Evolutionary conservation across 2,888 invertebrate species (phyloP), one percentile per base, ranked within the genome.

Genomic region (Thumatha senex): DNA sequence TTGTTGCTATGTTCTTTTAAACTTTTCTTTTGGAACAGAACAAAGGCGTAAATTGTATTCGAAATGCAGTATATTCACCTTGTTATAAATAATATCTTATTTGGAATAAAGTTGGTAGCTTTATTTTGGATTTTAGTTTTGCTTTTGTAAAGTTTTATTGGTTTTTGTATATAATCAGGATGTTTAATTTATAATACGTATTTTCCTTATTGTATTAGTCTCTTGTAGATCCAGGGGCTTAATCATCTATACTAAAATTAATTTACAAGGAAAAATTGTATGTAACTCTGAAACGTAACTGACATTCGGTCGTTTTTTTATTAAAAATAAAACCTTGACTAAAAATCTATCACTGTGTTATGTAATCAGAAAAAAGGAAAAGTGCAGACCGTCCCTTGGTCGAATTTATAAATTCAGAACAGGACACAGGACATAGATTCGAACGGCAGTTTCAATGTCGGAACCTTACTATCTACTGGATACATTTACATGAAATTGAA

Each of bases 401-500:
- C 8, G 10, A n/a, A 30, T 34, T 40, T 40, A 40, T 12, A 33
- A 40, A 52, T 51, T 47, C 47, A 10, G 30, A 34, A 35, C 18
- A 15, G 34, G 42, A 47, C 51, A 33, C 36, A 46, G 38, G 9
- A 38, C 33, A 38, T 51, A 45, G 35, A 51, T 46, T 46, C 7
- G 38, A 46, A 38, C 30, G 39, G 46, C 13, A 42, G 39, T 47
- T 51, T 14, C 29, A 13, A 47, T 43, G 46, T 33, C n/a, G 39
- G 31, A 46, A 52, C 40, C 29, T 14, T 30, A 47, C 41, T 48
- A 33, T 48, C 33, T 48, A 33, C 40, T 13, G 29, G 40, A 40
- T 38, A 56, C 50, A 61, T 61, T 58, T 55, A 53, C 53, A 61
- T 64, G 50, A 52, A 59, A 64, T 65, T 54, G 47, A 59, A 59